Evolutionary conservation across 2,888 invertebrate species (phyloP), one percentile per base, ranked within the genome.

Genomic region (Microdon myrmicae): DNA sequence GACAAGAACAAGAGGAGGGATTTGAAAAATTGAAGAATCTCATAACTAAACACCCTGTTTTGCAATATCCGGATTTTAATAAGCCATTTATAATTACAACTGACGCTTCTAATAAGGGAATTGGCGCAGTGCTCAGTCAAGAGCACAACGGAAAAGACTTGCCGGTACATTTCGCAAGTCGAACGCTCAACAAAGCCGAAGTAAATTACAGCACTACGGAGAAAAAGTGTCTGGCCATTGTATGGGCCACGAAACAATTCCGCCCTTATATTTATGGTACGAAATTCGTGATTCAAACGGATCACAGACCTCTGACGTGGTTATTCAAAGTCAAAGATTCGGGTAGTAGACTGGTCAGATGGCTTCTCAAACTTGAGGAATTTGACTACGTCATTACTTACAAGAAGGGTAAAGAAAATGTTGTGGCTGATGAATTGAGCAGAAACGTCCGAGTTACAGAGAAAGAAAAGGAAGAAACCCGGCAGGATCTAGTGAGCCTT

Each of bases 191-290:
- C 3, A 38, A 32, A 1, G 25, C 43, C 0, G 60, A 66, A 8
- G 49, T 37, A 3, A 59, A 64, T 4, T 67, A 67, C 10, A 58
- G 45, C 0, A 41, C 55, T 2, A 64, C 60, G 2, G 58, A 66
- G 10, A 45, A 67, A 31, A 75, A 77, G 66, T 35, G 75, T 1
- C 22, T 75, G 26, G 70, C 68, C 0, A 71, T 76, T 3, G 68
- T 75, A 1, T 74, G 71, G 72, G 74, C 72, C 0, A 12, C 68
- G 1, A 73, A 75, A 64, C 71, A 75, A 35, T 77, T n/a, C n/a
- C n/a, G n/a, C n/a, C n/a, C n/a, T n/a, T n/a, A n/a, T n/a, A n/a
- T n/a, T n/a, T n/a, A n/a, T n/a, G n/a, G n/a, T n/a, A n/a, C n/a
- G n/a, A n/a, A n/a, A n/a, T n/a, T n/a, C n/a, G n/a, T n/a, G 0